Conservation (phyloP, 1,140 invertebrate genomes). For the Manduca sexta region DNA sequence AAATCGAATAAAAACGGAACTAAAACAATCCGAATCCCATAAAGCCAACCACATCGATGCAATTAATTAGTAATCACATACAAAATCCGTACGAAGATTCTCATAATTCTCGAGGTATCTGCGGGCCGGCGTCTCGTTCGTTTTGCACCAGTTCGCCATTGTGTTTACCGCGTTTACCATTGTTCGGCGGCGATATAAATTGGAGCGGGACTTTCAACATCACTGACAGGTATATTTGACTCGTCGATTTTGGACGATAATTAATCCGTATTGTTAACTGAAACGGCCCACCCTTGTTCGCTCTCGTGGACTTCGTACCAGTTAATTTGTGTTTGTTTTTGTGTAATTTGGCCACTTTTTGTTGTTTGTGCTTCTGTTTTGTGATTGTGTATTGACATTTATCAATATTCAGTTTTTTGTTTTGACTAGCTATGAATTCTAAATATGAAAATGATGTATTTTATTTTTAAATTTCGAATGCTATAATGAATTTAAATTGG, state of each 20-base stretch:
- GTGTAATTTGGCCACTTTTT: too few relatives aligned
- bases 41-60: too few relatives aligned
- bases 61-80: too few relatives aligned
- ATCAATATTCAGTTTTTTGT: too few relatives aligned
- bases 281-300: conserved; percentile 57
- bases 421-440: too few relatives aligned
- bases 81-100: too few relatives aligned
- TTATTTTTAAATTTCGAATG: too few relatives aligned
- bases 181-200: conserved; percentile 66
- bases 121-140: conserved; percentile 44
- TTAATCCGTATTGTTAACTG: conserved; percentile 70
- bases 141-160: conserved; percentile 50
- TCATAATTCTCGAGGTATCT: conserved; percentile 3
- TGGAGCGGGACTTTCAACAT: conserved; percentile 51
- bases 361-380: conserved; percentile 13
- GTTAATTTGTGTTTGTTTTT: background rate
- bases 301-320: background rate
- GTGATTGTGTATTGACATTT: too few relatives aligned
- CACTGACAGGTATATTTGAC: conserved; percentile 71
- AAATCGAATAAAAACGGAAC: too few relatives aligned
- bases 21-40: too few relatives aligned
- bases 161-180: conserved; percentile 45
- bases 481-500: too few relatives aligned
- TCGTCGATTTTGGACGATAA: conserved; percentile 68
- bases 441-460: too few relatives aligned